These are phyloP conservation scores for Anthopleura xanthogrammica DNA, from an alignment of 92 coral and sea anemone genomes.

Conservation along the genomic window DNA sequence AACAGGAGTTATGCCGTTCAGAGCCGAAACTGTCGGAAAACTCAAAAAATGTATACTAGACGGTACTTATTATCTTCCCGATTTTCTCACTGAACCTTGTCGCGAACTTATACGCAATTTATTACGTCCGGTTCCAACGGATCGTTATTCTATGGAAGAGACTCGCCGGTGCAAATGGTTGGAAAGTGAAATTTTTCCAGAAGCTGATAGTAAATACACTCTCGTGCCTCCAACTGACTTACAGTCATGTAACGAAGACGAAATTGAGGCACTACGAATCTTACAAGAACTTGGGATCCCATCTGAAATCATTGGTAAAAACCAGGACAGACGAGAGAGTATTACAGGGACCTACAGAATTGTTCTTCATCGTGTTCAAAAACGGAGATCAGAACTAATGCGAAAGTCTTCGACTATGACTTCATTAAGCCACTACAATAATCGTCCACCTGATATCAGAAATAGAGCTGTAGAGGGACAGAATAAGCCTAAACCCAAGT, in stretches of 20 bases:
- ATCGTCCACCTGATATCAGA: constrained; percentile 43
- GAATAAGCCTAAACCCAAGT: constrained; percentile 64
- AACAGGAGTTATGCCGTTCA: constrained; percentile 98
- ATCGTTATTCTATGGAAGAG: constrained; percentile 86
- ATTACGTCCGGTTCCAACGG: constrained; percentile 86
- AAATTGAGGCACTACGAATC: constrained; percentile 63
- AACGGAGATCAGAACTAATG: constrained; percentile 61
- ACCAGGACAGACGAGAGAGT: constrained; percentile 77
- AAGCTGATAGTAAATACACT: constrained; percentile 70
- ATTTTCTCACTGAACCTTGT: constrained; percentile 87
- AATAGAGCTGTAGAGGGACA: constrained; percentile 20
- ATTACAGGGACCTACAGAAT: constrained; percentile 93
- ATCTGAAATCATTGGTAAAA: constrained; percentile 54
- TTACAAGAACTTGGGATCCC: constrained; percentile 82
- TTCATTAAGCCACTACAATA: constrained; percentile 48
- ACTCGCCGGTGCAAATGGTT: constrained; percentile 81
- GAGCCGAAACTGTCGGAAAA: constrained; percentile 98
- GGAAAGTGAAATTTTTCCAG: constrained; percentile 83
- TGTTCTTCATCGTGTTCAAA: constrained; percentile 82
- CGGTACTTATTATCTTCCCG: constrained; percentile 93
- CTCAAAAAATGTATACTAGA: constrained; percentile 92
- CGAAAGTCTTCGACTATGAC: constrained; percentile 68
- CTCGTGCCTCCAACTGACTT: constrained; percentile 55
- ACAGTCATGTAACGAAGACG: constrained; percentile 68
- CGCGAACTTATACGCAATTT: constrained; percentile 79